Base-by-base conservation (phyloP, 2,797 vertebrate species). In the Dallia pectoralis region DNA sequence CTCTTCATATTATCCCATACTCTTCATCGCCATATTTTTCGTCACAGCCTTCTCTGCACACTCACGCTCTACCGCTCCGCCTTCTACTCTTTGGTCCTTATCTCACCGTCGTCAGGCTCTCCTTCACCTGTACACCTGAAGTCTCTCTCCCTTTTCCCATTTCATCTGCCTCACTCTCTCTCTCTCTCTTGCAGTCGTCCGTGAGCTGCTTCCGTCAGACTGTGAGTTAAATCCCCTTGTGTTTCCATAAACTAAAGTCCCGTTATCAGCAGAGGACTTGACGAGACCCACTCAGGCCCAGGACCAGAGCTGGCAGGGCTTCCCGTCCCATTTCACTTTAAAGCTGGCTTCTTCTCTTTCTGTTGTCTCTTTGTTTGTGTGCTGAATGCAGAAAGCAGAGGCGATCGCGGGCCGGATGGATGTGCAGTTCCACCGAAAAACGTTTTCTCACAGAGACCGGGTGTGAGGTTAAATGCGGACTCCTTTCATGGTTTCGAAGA, bases 391-490 rank as follows among this genome's bases (percentile, higher is more conserved):
- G 27, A 36, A 33, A 49, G 18, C 16, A 33, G 49, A 44, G 25
- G 53, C 49, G 14, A 74, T 67, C 77, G 72, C 72, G 74, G 70
- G 72, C 66, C 33, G 64, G 67, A 79, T 73, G 76, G 74, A 78
- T 81, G 73, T 70, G 70, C 71, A 81, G 79, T 78, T 85, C 79
- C 80, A 81, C 78, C 74, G 76, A 56, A 76, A 74, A 44, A 29
- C 78, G 81, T 80, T 79, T 80, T 68, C 69, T 72, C 74, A 76
- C 67, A 74, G 63, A 76, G 74, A 71, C 79, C 64, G 49, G 64
- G 75, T 73, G 79, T 22, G 70, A 69, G 36, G 36, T 78, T 73
- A 76, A 74, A 79, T 67, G 61, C 63, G n/a, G 15, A 40, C 53
- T 72, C 77, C 73, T 73, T 64, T 61, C 59, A 74, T 29, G 69